A percentile compares a stretch with the other conserved stretches of the same genome.
phyloP scores from a whole-genome alignment of 2,113 vertebrate genomes.

The Lynx canadensis region DNA sequence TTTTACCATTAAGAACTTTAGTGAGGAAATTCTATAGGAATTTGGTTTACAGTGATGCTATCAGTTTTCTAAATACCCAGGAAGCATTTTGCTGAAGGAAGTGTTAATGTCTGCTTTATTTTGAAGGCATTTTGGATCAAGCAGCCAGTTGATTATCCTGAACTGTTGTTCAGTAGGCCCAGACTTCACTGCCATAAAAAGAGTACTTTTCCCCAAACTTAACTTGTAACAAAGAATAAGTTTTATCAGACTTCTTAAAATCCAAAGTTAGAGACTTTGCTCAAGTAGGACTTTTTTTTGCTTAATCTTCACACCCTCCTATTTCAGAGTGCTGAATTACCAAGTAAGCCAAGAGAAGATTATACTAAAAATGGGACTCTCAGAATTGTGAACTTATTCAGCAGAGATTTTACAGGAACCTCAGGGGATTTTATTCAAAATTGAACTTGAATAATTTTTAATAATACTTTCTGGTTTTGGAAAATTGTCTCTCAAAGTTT shows the following conservation, averaged over 20 bases:
- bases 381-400: constrained; percentile 70
- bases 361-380: constrained; percentile 79
- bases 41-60: neutral
- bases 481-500: constrained; percentile 46
- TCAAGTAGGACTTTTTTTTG: constrained; percentile 42
- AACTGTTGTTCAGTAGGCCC: neutral
- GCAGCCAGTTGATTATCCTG: constrained; percentile 17
- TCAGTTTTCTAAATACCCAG: constrained; percentile 64
- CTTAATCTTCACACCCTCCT: constrained; percentile 77
- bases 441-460: constrained; percentile 71
- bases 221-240: neutral
- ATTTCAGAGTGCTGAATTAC: constrained; percentile 71
- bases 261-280: constrained; percentile 55
- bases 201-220: neutral
- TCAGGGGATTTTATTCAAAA: constrained; percentile 65
- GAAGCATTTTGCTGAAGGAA: constrained; percentile 19
- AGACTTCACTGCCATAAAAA: neutral
- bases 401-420: constrained; percentile 64
- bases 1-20: neutral
- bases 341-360: constrained; percentile 78
- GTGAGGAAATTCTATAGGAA: constrained; percentile 17
- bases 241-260: constrained; percentile 48
- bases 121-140: constrained; percentile 56
- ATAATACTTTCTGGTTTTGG: constrained; percentile 64
- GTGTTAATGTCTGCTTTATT: neutral